Base-by-base conservation (phyloP, 1,140 invertebrate species). In the Papilio glaucus region DNA sequence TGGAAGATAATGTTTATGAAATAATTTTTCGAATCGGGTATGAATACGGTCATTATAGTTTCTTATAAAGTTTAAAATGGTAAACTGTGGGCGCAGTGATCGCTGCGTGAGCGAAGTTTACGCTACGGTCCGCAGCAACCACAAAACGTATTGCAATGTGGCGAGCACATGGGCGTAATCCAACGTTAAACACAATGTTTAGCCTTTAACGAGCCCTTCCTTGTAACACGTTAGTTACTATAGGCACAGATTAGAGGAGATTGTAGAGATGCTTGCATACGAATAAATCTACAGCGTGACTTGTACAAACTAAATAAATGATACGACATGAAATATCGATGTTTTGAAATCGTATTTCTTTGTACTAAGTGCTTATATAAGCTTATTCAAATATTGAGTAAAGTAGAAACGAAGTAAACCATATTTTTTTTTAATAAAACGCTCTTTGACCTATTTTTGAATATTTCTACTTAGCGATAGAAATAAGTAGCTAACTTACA, bases 131-230 rank as follows among this genome's bases (percentile, higher is more conserved):
- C 42, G 67, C 67, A 53, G 67, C 81, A 80, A 74, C 78, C 72
- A 73, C 77, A 75, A 71, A 72, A 65, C 57, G 73, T 73, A 73
- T 72, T 85, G 81, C 85, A 89, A 89, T 88, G 80, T 89, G 87
- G 85, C 77, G 49, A 81, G 77, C 87, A 89, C 84, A 85, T 89
- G 87, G 81, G 77, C 65, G 61, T 72, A 72, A 73, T 72, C 45
- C 57, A 53, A 61, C 61, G 76, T 76, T 80, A 76, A 80, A 79
- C 71, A 78, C 70, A 81, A 81, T 78, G 74, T 76, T 85, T 74
- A 75, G 73, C 71, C 74, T 75, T 65, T 67, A 73, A 61, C 68
- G 69, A 61, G 68, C 72, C 73, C 67, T 75, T 76, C 61, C 26
- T 72, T 41, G 57, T 67, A 74, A 72, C 57, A 63, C 65, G 71